phyloP scores from a whole-genome alignment of 2,888 invertebrate genomes.

The Sepioteuthis lessoniana region DNA sequence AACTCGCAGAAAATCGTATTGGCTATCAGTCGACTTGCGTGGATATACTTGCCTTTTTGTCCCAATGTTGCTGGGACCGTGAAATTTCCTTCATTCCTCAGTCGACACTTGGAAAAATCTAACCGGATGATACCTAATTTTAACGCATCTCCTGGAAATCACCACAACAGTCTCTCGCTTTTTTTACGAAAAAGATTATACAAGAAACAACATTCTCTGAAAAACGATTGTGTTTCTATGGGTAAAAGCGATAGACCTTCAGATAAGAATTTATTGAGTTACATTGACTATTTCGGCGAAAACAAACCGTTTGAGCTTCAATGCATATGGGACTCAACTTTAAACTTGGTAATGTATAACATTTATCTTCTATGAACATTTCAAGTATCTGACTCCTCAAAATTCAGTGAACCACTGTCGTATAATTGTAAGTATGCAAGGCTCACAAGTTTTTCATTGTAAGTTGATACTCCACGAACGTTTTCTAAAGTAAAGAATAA shows the following conservation, averaged over 20 bases:
- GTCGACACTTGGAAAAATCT: not conserved
- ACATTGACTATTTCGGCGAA: not conserved
- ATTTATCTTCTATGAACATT: too few species aligned
- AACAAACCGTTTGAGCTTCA: not conserved
- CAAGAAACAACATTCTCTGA: not conserved
- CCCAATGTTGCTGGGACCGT: not conserved
- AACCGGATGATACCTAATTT: not conserved
- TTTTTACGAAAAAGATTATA: not conserved
- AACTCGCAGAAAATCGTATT: not conserved
- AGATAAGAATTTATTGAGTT: not conserved
- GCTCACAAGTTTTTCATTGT: too few species aligned
- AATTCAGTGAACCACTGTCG: too few species aligned
- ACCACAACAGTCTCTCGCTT: not conserved
- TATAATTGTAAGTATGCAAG: too few species aligned
- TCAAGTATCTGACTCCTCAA: too few species aligned
- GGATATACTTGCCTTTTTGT: not conserved
- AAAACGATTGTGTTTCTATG: not conserved
- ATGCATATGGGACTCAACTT: not conserved
- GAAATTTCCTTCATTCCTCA: not conserved
- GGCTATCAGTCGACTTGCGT: not conserved
- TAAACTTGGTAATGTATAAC: not conserved
- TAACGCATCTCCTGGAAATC: not conserved
- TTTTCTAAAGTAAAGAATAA: too few species aligned
- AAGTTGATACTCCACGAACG: too few species aligned
- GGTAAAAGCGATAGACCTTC: not conserved